Evolutionary conservation across 1,140 invertebrate genomes (phyloP).

Genomic region (Metaphire vulgaris): DNA sequence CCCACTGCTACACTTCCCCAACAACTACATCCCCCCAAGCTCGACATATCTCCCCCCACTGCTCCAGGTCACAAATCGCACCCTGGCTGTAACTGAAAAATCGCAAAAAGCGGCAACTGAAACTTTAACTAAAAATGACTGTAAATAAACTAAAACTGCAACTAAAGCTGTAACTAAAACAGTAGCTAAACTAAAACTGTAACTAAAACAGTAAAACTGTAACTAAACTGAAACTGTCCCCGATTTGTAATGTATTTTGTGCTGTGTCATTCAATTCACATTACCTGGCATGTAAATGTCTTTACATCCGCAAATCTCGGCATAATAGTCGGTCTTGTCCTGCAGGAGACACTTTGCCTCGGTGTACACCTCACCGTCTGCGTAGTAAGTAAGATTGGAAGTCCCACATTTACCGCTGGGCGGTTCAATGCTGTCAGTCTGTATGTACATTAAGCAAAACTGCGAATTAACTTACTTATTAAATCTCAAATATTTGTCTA

Average conservation of each 20-base stretch:
- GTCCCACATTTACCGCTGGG: slow-evolving; percentile 1
- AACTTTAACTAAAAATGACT: too few species aligned
- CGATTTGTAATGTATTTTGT: too few species aligned
- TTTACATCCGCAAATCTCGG: slow-evolving; percentile 3
- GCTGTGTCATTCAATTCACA: too few species aligned
- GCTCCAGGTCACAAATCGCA: too few species aligned
- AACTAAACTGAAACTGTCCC: neutral
- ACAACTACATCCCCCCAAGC: too few species aligned
- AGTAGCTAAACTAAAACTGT: neutral
- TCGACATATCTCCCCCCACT: too few species aligned
- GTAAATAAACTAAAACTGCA: neutral
- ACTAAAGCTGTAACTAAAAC: neutral
- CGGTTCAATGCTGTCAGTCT: slow-evolving; percentile 7
- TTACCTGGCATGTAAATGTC: slow-evolving; percentile 18
- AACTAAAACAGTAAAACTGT: neutral
- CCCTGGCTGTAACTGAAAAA: too few species aligned
- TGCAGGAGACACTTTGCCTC: slow-evolving; percentile 15
- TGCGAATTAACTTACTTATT: too few species aligned
- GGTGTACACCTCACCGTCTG: neutral
- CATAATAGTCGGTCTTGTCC: slow-evolving; percentile 6
- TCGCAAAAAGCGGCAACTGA: too few species aligned
- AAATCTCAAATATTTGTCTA: too few species aligned
- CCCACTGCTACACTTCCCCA: too few species aligned
- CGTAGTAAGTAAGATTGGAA: neutral
- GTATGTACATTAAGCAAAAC: neutral